Percentiles rank a stretch among this genome's conserved stretches.
These are phyloP conservation scores for Drosophila ustulata DNA, from an alignment of 2,888 invertebrate species.

Conservation along the genomic window DNA sequence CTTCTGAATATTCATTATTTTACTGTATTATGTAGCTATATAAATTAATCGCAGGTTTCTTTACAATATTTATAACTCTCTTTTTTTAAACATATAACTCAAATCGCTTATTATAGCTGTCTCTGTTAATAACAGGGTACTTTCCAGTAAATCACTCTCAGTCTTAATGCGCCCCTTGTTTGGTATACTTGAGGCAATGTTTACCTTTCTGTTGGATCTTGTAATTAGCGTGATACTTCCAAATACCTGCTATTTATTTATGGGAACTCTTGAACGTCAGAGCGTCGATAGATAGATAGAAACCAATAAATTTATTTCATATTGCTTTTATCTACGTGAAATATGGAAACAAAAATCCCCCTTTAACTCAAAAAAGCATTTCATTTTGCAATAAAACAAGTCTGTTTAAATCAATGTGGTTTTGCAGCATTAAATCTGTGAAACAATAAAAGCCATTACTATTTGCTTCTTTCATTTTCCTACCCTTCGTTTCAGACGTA, in stretches of 20 bases:
- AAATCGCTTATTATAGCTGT: not conserved
- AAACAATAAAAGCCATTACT: constrained; percentile 26
- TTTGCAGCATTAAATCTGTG: constrained; percentile 17
- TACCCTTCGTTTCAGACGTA: constrained; percentile 17
- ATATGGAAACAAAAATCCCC: constrained; percentile 3
- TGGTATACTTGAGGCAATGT: constrained; percentile 21
- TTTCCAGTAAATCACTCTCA: not conserved
- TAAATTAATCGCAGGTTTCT: too few species aligned
- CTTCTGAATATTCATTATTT: not conserved
- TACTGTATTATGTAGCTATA: too few species aligned
- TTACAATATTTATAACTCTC: too few species aligned
- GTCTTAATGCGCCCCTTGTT: constrained; percentile 2
- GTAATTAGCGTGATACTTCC: constrained; percentile 27
- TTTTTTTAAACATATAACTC: too few species aligned
- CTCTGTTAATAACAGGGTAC: not conserved
- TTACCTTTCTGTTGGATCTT: constrained; percentile 27
- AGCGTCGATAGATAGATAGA: constrained; percentile 7
- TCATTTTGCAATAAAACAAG: constrained; percentile 3
- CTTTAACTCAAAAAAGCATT: constrained; percentile 7
- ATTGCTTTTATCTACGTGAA: not conserved
- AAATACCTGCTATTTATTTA: constrained; percentile 20
- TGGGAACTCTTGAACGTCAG: constrained; percentile 6
- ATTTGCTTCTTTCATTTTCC: not conserved
- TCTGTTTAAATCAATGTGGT: constrained; percentile 25
- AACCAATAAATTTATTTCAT: constrained; percentile 21